A percentile compares a stretch with the other conserved stretches of the same genome.
Conservation (phyloP, 1,140 invertebrate species). For the Atta colombica region DNA sequence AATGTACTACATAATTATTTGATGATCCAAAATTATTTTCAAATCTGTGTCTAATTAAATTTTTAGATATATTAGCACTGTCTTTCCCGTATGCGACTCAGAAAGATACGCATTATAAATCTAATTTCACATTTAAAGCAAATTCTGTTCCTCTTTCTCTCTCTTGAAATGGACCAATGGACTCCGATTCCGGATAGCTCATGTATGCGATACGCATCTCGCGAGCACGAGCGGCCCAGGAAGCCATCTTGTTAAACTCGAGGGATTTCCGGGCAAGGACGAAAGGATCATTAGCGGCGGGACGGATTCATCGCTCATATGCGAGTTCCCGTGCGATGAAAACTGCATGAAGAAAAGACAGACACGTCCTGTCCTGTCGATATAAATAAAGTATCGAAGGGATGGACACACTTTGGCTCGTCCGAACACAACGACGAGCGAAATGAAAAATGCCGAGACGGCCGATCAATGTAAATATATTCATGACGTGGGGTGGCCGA, state of each 20-base stretch:
- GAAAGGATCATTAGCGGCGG: constrained; percentile 68
- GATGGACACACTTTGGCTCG: constrained; percentile 68
- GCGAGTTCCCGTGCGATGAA: constrained; percentile 58
- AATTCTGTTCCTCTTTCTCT: not conserved
- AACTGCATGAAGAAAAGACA: constrained; percentile 71
- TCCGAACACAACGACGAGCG: constrained; percentile 77
- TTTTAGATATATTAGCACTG: too few relatives aligned
- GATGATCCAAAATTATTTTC: too few relatives aligned
- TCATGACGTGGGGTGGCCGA: constrained; percentile 85
- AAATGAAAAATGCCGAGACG: constrained; percentile 86
- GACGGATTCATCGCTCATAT: constrained; percentile 58
- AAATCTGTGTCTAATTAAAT: too few relatives aligned
- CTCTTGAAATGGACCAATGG: not conserved
- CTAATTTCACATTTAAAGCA: not conserved
- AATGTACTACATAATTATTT: too few relatives aligned
- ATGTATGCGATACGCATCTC: constrained; percentile 12
- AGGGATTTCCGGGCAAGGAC: constrained; percentile 45
- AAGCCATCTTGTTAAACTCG: constrained; percentile 47
- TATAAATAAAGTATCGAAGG: constrained; percentile 80
- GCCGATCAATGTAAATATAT: constrained; percentile 87
- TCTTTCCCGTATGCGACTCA: not conserved
- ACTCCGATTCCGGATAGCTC: not conserved
- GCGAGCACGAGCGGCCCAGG: constrained; percentile 8
- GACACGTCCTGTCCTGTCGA: constrained; percentile 70
- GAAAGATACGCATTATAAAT: not conserved